Evolutionary conservation across 2,113 vertebrate genomes (phyloP), one percentile per base, ranked within the genome.

Genomic region (Protomyctophum bolini): DNA sequence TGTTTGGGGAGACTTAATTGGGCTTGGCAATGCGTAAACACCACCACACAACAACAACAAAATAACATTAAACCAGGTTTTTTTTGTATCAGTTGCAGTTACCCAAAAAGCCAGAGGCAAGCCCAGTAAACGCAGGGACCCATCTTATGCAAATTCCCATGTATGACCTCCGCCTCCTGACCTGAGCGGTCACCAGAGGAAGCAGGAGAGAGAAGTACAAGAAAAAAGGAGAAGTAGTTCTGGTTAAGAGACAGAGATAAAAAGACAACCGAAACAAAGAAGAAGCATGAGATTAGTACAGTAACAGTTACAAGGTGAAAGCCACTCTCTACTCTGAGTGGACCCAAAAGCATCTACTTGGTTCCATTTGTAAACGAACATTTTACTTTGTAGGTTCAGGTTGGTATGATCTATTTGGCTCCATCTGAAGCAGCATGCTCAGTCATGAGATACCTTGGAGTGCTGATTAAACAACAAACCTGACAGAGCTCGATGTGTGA

Each of bases 401-500:
- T 41, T 41, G 21, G 21, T 21, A 41, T 41, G 33, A 41, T 70
- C 66, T 62, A 80, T 82, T 59, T 66, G 28, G 56, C 21, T 75
- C 48, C 46, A 77, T 74, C 59, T 75, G 55, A 76, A 57, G 80
- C 85, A 85, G 75, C 65, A 67, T 77, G 75, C 78, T 85, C 69
- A 83, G 33, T 80, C 71, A 66, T 48, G 75, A 4, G 60, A 77
- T 52, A 64, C 76, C 84, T 80, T 4, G 49, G 58, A 82, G 87
- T 73, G 73, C 67, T 72, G 79, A 86, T 87, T 83, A 80, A 86
- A 85, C 84, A 69, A 70, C 45, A 41, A 11, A 64, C 80, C 59
- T 45, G 79, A 89, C 77, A 73, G 79, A 73, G 79, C 66, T 76
- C 74, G 76, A 73, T 75, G 62, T 69, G 67, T 71, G 66, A 75